Evolutionary conservation across 2,113 vertebrate genomes (phyloP), one percentile per base, ranked within the genome.

Genomic region (Nannospalax galili): DNA sequence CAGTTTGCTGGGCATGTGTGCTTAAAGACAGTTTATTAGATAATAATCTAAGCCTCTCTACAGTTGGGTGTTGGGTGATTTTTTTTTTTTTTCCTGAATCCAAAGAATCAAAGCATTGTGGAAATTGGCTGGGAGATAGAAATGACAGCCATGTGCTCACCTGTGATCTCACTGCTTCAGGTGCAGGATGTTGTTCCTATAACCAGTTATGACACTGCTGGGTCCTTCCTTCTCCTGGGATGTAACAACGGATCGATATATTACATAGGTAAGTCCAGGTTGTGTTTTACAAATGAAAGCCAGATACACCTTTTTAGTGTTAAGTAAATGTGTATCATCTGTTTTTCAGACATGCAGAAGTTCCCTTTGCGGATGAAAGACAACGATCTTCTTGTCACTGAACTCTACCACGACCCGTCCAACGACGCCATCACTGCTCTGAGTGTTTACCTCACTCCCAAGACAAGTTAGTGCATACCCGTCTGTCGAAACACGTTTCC

Each of bases 231-330:
- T 7, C 98, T 99, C 1, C 98, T 99, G 96, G 99, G 99, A 45
- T 99, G 99, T 96, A 99, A 99, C 98, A 99, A 99, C 6, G 99
- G 99, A 60, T 99, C 99, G 1, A 99, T 99, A 97, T 99, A 99
- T 97, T 99, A 99, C 88, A 99, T 99, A 96, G 99, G 99, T 99
- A 98, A 97, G 98, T 89, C 8, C 15, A 15, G 24, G 17, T 3
- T 26, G 10, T 3, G 62, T 78, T 70, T 58, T 69, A n/a, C 4
- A 22, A 58, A 28, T 72, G 45, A 78, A 26, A 77, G 37, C 12
- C 7, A 20, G 52, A 67, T 48, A 35, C n/a, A 4, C 12, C 8
- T 37, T 28, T 37, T 40, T 5, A 26, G 26, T 84, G 91, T 40
- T 78, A n/a, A 74, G 10, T 58, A 35, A 1, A 32, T 30, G 5